Percentiles rank a stretch among this genome's conserved stretches.
Evolutionary conservation across 2,797 vertebrate genomes (phyloP).

Genomic region (Tokudaia muenninki): DNA sequence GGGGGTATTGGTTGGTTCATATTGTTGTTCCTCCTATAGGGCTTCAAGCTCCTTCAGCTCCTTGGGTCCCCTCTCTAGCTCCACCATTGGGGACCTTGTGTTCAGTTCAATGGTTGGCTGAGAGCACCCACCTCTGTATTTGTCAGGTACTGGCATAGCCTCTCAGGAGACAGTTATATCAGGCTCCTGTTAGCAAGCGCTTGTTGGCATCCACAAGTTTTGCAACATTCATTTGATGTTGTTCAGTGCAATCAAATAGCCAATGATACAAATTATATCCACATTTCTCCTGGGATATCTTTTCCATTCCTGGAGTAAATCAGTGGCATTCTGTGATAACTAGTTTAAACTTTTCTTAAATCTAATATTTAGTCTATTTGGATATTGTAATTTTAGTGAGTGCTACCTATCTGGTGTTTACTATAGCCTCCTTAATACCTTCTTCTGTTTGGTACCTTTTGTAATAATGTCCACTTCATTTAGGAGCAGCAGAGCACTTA

Average conservation of each 20-base stretch:
- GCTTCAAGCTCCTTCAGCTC: too few relatives aligned
- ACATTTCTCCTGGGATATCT: not conserved
- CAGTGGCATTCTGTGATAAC: not conserved
- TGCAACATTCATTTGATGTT: not conserved
- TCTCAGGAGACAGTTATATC: too few relatives aligned
- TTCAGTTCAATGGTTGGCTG: too few relatives aligned
- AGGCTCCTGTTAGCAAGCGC: too few relatives aligned
- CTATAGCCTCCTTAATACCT: not conserved
- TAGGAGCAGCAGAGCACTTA: not conserved
- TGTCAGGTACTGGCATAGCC: too few relatives aligned
- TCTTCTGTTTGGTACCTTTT: not conserved
- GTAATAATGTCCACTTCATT: not conserved
- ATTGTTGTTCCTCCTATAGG: too few relatives aligned
- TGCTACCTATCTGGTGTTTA: not conserved
- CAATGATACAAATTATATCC: not conserved
- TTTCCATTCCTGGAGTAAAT: not conserved
- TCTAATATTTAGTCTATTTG: conserved; percentile 14
- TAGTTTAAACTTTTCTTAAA: conserved; percentile 30
- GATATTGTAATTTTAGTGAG: conserved; percentile 16
- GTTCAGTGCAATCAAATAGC: conserved; percentile 13
- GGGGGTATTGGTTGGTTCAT: too few relatives aligned
- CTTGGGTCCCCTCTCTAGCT: too few relatives aligned
- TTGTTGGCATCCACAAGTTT: not conserved
- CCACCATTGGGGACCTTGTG: too few relatives aligned
- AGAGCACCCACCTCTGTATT: too few relatives aligned